phyloP scores from a whole-genome alignment of 2,113 vertebrate genomes.

The Pavo muticus region DNA sequence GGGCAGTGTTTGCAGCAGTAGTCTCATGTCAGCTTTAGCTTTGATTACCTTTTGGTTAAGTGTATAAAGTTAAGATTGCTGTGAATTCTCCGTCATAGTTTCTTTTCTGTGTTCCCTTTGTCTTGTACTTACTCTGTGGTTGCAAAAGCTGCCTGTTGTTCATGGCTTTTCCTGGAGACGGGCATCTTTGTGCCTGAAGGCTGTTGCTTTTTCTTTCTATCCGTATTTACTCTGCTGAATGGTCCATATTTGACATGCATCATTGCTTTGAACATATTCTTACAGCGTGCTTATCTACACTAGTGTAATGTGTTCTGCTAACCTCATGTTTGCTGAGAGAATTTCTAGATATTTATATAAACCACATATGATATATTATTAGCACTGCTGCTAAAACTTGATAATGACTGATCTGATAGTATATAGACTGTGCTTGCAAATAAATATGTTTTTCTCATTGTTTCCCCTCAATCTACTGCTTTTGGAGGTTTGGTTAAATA shows the following conservation, averaged over 20 bases:
- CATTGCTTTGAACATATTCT: neutral
- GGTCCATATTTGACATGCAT: neutral
- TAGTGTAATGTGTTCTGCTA: neutral
- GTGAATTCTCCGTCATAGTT: neutral
- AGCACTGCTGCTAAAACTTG: neutral
- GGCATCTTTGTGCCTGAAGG: neutral
- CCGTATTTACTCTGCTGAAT: neutral
- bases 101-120: neutral
- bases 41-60: neutral
- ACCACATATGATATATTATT: neutral
- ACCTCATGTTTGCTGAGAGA: neutral
- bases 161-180: neutral
- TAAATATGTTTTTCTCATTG: neutral
- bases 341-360: neutral
- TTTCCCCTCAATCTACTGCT: neutral
- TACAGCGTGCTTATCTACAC: neutral
- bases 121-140: neutral
- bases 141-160: accelerated
- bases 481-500: neutral
- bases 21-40: neutral
- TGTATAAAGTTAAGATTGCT: neutral
- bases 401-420: neutral
- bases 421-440: neutral
- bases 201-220: neutral
- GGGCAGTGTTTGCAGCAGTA: neutral